phyloP scores from a whole-genome alignment of 2,888 invertebrate genomes.

The Ctenicera cuprea region DNA sequence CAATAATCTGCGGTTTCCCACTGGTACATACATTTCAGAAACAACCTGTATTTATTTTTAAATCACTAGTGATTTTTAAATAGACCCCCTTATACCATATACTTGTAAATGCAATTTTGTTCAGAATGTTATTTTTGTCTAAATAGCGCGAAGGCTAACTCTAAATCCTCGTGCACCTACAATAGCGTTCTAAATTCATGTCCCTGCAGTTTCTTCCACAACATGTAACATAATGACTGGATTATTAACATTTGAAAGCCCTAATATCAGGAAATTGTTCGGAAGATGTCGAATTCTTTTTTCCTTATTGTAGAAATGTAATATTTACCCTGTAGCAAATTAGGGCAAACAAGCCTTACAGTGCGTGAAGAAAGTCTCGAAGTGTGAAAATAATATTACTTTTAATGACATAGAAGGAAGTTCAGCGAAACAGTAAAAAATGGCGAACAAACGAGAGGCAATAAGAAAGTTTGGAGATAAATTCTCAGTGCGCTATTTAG shows the following conservation, averaged over 20 bases:
- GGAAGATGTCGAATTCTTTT: constrained; percentile 31
- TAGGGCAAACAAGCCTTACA: constrained; percentile 29
- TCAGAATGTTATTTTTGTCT: neutral
- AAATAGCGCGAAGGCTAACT: neutral
- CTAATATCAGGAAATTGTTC: constrained; percentile 41
- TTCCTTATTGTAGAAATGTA: constrained; percentile 19
- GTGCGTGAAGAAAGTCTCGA: constrained; percentile 26
- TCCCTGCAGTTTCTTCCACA: constrained; percentile 41
- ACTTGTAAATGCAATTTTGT: too few relatives aligned
- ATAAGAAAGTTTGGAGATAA: constrained; percentile 51
- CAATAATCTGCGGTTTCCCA: too few relatives aligned
- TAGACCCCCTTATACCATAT: too few relatives aligned
- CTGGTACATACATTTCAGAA: too few relatives aligned
- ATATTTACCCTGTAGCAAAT: constrained; percentile 39
- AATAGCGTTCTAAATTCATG: constrained; percentile 1
- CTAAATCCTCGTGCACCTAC: neutral
- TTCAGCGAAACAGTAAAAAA: constrained; percentile 44
- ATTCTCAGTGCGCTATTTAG: constrained; percentile 54
- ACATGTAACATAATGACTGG: constrained; percentile 37
- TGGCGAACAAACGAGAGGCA: constrained; percentile 45
- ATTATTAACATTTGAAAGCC: constrained; percentile 46
- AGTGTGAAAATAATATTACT: constrained; percentile 45
- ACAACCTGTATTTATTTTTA: too few relatives aligned
- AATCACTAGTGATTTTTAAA: too few relatives aligned
- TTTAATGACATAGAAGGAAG: constrained; percentile 40